Percentiles rank a stretch among this genome's conserved stretches.
Evolutionary conservation across 1,140 invertebrate genomes (phyloP).

Genomic region (Neodiprion fabricii): DNA sequence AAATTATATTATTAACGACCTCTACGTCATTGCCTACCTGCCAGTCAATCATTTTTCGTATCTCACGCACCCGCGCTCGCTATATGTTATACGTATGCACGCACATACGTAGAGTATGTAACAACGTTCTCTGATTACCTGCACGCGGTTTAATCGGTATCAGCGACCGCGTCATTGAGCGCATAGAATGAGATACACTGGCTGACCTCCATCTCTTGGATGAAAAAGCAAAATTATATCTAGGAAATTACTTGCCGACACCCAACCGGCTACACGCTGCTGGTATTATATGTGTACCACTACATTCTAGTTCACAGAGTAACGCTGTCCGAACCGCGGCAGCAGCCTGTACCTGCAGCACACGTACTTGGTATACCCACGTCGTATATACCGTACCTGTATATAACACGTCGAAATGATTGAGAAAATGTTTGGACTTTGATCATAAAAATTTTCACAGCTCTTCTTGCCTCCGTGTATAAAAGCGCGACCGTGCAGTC

Average conservation of each 20-base stretch:
- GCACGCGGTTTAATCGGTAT: too few species aligned
- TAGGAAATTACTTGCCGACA: conserved; percentile 7
- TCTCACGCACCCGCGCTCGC: too few species aligned
- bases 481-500: too few species aligned
- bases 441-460: neutral
- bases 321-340: neutral
- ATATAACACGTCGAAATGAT: neutral
- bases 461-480: too few species aligned
- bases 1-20: too few species aligned
- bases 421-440: neutral
- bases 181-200: conserved; percentile 3
- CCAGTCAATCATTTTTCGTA: too few species aligned
- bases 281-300: neutral
- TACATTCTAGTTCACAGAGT: neutral
- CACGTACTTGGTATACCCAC: neutral
- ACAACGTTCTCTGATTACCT: too few species aligned
- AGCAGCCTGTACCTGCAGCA: neutral
- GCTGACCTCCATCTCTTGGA: conserved; percentile 4
- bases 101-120: too few species aligned
- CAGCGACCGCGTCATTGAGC: neutral
- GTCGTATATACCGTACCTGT: neutral
- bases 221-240: conserved; percentile 8
- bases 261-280: neutral
- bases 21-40: too few species aligned
- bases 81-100: too few species aligned